Evolutionary conservation across 2,113 vertebrate genomes (phyloP), one percentile per base, ranked within the genome.

Genomic region (Catharus fuscescens): DNA sequence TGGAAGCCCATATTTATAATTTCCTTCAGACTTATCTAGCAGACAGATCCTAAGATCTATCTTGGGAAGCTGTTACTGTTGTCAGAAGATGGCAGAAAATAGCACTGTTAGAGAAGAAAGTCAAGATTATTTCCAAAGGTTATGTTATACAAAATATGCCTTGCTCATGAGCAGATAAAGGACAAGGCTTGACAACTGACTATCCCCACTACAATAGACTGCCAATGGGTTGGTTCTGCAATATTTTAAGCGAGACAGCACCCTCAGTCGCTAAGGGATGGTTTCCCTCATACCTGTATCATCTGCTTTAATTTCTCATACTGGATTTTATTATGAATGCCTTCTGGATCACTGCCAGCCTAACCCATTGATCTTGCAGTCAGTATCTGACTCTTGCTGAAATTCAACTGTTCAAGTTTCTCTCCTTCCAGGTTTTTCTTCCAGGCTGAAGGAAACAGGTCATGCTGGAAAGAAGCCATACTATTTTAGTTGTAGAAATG

Each of bases 291-390:
- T 45, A 69, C 61, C 42, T 10, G 0, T 24, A 66, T 82, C 54
- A 74, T 60, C 66, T 91, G 76, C 15, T 87, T 83, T 34, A 57
- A 40, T 57, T 91, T 76, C 44, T 29, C 62, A 90, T 64, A 6
- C 70, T 83, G 62, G 44, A 80, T 91, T 95, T 86, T 72, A 81
- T 92, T 88, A 34, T 6, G 8, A 78, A 83, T 3, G 5, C 71
- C 80, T 96, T 94, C 89, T 94, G 73, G 44, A 74, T 56, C 42
- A 7, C 42, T 88, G 90, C 70, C 59, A 92, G 47, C 42, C 71
- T 12, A 77, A 86, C 48, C 32, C 23, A 45, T 5, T 44, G 47
- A 80, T 78, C 53, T 40, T 48, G 38, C 52, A 73, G 24, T 18
- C 50, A 47, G 34, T 10, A 53, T 7, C 60, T 5, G 2, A 53